phyloP scores from a whole-genome alignment of 2,113 vertebrate species.

The Microcebus ravelobensis region DNA sequence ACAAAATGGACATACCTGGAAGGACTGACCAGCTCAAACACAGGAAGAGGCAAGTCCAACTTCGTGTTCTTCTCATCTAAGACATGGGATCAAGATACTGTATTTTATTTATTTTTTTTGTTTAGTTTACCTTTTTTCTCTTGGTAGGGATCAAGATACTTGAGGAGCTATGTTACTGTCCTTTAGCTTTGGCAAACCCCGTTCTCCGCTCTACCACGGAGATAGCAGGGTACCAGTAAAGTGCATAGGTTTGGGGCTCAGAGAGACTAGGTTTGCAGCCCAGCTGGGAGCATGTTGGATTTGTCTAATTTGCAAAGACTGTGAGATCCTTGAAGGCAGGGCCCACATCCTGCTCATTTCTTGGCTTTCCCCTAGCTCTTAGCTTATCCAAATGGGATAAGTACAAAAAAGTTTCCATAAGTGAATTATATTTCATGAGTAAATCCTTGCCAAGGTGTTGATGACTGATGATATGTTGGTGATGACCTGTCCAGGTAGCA shows the following conservation, averaged over 20 bases:
- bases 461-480: not conserved
- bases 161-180: not conserved
- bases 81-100: not conserved
- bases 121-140: too few species aligned
- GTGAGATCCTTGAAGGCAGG: not conserved
- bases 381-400: not conserved
- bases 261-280: not conserved
- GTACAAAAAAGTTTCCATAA: not conserved
- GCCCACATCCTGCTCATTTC: not conserved
- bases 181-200: not conserved
- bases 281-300: not conserved
- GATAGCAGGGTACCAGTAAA: not conserved
- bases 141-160: not conserved
- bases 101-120: too few species aligned
- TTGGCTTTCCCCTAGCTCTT: not conserved
- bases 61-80: not conserved
- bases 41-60: not conserved
- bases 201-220: not conserved
- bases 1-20: not conserved
- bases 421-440: not conserved
- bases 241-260: too few species aligned
- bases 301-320: not conserved
- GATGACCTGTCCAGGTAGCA: not conserved
- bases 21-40: not conserved
- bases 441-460: not conserved